Evolutionary conservation across 1,140 invertebrate genomes (phyloP), one percentile per base, ranked within the genome.

Genomic region (Conus ventricosus): DNA sequence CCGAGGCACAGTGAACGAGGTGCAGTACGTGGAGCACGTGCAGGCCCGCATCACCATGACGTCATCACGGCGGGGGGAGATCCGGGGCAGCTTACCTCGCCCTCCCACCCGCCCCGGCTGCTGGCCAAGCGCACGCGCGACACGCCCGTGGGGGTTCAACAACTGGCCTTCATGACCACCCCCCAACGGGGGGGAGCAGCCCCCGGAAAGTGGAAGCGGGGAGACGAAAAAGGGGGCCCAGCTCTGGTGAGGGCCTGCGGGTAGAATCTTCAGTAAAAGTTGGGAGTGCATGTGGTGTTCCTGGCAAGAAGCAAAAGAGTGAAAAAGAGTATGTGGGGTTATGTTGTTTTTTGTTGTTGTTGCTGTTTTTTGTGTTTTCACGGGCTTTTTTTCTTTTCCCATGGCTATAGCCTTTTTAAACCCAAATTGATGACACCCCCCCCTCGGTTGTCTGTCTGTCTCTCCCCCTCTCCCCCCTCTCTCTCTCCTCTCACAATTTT

Each of bases 111-210:
- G 88, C 84, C 94, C 93, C 17, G 94, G 11, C 88, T 94, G 53
- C 89, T 95, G 85, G 99, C 98, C 92, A 96, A 97, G 92, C 96
- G 99, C 89, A 97, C 97, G 0, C 98, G 99, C 93, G 99, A 99
- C 94, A 98, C 99, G 94, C 96, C 97, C 85, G 67, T 98, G 99
- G 95, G 99, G 99, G 13, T 99, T 99, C 95, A 98, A 98, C 78
- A 99, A 99, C 95, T 99, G 99, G 99, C 99, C 5, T 99, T 99
- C 95, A 99, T 99, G 99, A 99, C 99, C 5, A 99, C 99, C 6
- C 99, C 99, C 93, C 99, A 98, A 11, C 99, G 99, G 99, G 99
- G 98, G 75, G 99, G 99, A 95, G 98, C 99, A 95, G 98, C 99
- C 0, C 97, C 97, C 92, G 99, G 99, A n/a, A 97, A 96, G 71